Conservation (phyloP, 1,140 invertebrate species). For the Olivierus martensii region DNA sequence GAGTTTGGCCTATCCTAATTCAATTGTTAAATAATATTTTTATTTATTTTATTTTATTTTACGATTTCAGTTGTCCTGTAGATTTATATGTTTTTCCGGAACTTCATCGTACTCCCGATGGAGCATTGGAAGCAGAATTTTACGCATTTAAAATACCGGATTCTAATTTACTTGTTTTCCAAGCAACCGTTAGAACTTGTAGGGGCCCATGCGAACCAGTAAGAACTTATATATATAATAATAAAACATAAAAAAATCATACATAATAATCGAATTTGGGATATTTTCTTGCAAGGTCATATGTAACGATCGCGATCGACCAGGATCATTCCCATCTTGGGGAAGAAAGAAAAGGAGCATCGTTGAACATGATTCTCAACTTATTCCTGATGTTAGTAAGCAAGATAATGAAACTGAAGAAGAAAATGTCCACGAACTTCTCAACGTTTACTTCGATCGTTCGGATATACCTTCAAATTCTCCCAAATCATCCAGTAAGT, state of each 20-base stretch:
- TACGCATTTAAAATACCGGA: conserved; percentile 91
- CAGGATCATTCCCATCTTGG: conserved; percentile 23
- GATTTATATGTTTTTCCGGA: conserved; percentile 85
- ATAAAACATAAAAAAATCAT: not conserved
- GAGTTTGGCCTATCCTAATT: too few species aligned
- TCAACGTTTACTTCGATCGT: conserved; percentile 22
- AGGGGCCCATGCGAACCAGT: conserved; percentile 75
- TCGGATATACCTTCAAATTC: conserved; percentile 20
- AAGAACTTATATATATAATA: conserved; percentile 15
- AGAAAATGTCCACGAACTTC: conserved; percentile 23
- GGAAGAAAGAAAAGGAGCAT: conserved; percentile 16
- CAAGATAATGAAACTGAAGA: conserved; percentile 8
- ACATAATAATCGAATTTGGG: not conserved
- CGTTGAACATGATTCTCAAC: not conserved
- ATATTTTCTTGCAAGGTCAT: conserved; percentile 14
- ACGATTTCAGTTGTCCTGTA: conserved; percentile 56
- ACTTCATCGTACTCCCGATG: conserved; percentile 64
- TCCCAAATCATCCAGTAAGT: too few species aligned
- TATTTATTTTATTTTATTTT: too few species aligned
- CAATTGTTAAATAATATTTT: too few species aligned
- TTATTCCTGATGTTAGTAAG: not conserved
- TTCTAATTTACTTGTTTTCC: conserved; percentile 84
- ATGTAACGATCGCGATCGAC: conserved; percentile 18
- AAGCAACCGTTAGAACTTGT: conserved; percentile 78
- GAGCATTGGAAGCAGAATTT: conserved; percentile 74